Evolutionary conservation across 1,140 invertebrate species (phyloP), one percentile per base, ranked within the genome.

Genomic region (Scaptomyza graminum): DNA sequence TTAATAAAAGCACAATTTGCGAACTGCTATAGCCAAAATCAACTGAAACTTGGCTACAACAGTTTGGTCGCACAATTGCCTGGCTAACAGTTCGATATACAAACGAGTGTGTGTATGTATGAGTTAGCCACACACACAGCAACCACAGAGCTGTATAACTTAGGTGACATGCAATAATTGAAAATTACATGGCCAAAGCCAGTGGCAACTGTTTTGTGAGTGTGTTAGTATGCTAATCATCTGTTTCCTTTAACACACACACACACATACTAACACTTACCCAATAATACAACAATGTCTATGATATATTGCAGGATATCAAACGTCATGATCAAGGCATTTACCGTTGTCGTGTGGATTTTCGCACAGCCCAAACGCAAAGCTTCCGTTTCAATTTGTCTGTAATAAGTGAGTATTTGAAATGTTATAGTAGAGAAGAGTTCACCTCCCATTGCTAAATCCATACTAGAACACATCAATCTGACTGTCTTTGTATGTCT

Each of bases 341-440:
- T 65, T 98, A 97, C 92, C 93, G 96, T 55, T 98, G 97, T 92
- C 93, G 97, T 74, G 96, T 97, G 59, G 97, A 98, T 93, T 98
- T 97, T 92, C 93, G 95, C 60, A 96, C 96, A 89, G 96, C 96
- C 43, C 96, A 97, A 91, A 97, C 97, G 13, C 94, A 96, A 81
- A 97, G 96, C 91, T 96, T 96, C 87, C 94, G 95, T 81, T 97
- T 97, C 92, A 97, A 97, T 92, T 94, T 98, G 72, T 96, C 96
- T 63, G 96, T 98, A 77, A 96, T 97, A 88, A 96, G 97, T 97
- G 92, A 96, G 96, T 94, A 78, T 18, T 16, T 31, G 13, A 11
- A 15, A 31, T 49, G 57, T 31, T 41, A 72, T 22, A 22, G 18
- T 22, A 22, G 18, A 2, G 18, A 22, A 22, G 18, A 64, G 28